Conservation (phyloP, 2,888 invertebrate genomes). For the Abrostola tripartita region DNA sequence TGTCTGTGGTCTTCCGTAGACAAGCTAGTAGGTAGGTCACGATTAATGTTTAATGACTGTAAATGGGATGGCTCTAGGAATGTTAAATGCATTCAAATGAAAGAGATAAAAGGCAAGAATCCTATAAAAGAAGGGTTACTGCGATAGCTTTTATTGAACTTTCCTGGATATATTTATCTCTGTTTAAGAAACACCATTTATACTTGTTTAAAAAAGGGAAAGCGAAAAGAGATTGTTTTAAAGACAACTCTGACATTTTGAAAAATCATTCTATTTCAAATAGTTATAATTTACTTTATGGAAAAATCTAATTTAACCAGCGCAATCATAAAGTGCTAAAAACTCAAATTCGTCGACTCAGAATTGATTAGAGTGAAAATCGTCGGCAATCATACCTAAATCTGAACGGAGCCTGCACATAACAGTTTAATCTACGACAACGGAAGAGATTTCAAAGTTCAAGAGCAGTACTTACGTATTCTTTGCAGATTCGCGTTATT, state of each 20-base stretch:
- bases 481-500: conserved; percentile 44
- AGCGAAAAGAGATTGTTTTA: too few relatives aligned
- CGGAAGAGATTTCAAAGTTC: conserved; percentile 39
- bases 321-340: conserved; percentile 41
- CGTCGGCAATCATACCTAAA: conserved; percentile 36
- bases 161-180: conserved; percentile 31
- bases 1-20: background rate
- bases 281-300: background rate
- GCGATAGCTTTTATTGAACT: conserved; percentile 40
- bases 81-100: conserved; percentile 62
- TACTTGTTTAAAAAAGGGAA: background rate
- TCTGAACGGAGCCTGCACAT: conserved; percentile 45
- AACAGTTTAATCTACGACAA: conserved; percentile 51
- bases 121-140: conserved; percentile 50
- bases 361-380: conserved; percentile 46
- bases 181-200: conserved; percentile 6
- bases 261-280: too few relatives aligned
- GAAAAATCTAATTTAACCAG: conserved; percentile 1
- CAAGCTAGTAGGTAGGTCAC: conserved; percentile 15
- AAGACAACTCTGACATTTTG: too few relatives aligned
- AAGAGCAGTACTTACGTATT: conserved; percentile 40
- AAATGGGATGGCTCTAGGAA: conserved; percentile 56
- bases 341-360: conserved; percentile 42
- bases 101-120: conserved; percentile 59
- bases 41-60: conserved; percentile 56